Evolutionary conservation across 2,888 invertebrate genomes (phyloP), one percentile per base, ranked within the genome.

Genomic region (Ormyrus labotus): DNA sequence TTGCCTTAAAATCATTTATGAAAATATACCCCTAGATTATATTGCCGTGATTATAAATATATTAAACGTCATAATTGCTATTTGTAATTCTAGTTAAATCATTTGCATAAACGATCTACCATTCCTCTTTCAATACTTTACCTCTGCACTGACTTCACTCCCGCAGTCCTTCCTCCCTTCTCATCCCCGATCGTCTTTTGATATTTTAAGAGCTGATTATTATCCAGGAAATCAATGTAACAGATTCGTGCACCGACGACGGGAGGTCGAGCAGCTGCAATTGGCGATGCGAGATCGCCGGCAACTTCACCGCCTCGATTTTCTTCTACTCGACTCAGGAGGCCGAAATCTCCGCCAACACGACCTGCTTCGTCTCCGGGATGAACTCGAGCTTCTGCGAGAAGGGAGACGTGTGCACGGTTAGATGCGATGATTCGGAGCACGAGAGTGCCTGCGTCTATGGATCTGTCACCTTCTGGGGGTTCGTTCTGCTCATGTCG

Each of bases 401-500:
- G 34, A 34, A 34, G 4, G 34, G 57, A 13, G 77, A 72, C 50
- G 3, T 19, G 5, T 89, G 87, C 69, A 67, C 84, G 53, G 82
- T 88, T 65, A 81, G 75, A 48, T 89, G 89, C 79, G 80, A 86
- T 55, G 61, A 81, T 73, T 83, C 84, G 0, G 80, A 85, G n/a
- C 83, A 86, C 10, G 79, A 85, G 64, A 70, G 81, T 55, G 61
- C 63, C 13, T 88, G 87, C 77, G 89, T 95, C 19, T 95, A 95
- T 85, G 91, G 91, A 80, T 93, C 94, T 0, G 85, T 91, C 0
- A 92, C 93, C 0, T 96, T 96, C 89, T 96, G 96, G 96, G 91
- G 92, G 3, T 96, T 96, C 84, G 94, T 96, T 0, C 83, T 94
- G 0, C 89, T 96, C 45, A 94, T 96, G 92, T 94, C 95, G 63